Evolutionary conservation across 2,888 invertebrate genomes (phyloP).

Genomic region (Tridacna crocea): DNA sequence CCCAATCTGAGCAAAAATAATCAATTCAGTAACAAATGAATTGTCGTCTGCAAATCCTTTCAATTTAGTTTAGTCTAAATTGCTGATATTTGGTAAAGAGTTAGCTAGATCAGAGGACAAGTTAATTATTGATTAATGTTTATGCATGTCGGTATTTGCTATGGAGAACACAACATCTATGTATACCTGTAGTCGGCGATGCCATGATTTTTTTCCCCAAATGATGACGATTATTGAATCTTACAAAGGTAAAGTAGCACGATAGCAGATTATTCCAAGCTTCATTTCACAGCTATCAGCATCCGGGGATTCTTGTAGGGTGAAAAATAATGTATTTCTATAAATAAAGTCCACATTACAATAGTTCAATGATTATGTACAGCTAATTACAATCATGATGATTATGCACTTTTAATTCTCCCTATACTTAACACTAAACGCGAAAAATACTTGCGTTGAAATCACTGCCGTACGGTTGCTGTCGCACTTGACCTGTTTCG

Average conservation of each 20-base stretch:
- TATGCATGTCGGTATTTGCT: too few relatives aligned
- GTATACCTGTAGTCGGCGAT: constrained; percentile 13
- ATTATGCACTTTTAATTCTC: not conserved
- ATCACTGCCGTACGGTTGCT: constrained; percentile 36
- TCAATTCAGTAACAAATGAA: too few relatives aligned
- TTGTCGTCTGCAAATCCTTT: too few relatives aligned
- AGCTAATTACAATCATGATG: not conserved
- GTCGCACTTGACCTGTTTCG: constrained; percentile 49
- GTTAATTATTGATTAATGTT: too few relatives aligned
- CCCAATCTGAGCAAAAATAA: too few relatives aligned
- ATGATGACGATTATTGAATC: not conserved
- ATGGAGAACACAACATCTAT: too few relatives aligned
- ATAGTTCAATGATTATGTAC: not conserved
- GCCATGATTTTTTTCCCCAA: not conserved
- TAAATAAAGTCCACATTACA: constrained; percentile 6
- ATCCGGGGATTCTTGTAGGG: constrained; percentile 34
- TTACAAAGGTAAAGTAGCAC: too few relatives aligned
- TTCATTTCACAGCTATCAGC: constrained; percentile 32
- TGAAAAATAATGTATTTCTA: constrained; percentile 1
- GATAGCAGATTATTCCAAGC: constrained; percentile 17
- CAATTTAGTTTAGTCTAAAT: too few relatives aligned
- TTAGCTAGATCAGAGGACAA: too few relatives aligned
- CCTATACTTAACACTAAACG: not conserved
- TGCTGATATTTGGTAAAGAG: too few relatives aligned
- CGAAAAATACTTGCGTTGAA: not conserved